These are phyloP conservation scores for Pycnonotus jocosus DNA, from an alignment of 2,113 vertebrate genomes.

Conservation along the genomic window DNA sequence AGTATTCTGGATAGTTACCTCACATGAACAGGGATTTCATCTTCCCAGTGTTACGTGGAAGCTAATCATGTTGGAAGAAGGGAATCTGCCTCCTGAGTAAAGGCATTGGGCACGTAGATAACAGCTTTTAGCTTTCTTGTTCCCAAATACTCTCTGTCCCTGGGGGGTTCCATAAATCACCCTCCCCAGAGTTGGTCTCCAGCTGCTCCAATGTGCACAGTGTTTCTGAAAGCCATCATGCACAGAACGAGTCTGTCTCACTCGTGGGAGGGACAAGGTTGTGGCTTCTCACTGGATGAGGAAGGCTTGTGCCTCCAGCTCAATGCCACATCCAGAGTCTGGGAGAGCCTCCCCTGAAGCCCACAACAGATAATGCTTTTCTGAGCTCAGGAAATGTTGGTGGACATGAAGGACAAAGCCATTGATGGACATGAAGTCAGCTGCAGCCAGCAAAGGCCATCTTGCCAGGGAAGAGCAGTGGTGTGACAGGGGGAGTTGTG, in stretches of 20 bases:
- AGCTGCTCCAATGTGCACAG: background rate
- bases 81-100: background rate
- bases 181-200: background rate
- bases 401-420: background rate
- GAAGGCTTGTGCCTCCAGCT: background rate
- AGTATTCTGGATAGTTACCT: background rate
- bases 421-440: background rate
- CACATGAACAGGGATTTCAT: background rate
- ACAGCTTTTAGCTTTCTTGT: constrained; percentile 4
- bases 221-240: background rate
- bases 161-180: background rate
- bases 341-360: background rate
- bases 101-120: background rate
- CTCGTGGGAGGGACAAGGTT: fast-evolving
- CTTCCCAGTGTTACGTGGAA: background rate
- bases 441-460: background rate
- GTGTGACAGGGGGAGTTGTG: background rate
- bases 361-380: background rate
- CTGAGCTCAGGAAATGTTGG: background rate
- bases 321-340: background rate
- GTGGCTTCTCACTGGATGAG: background rate
- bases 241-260: fast-evolving
- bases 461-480: background rate
- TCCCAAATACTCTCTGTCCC: background rate
- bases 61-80: background rate